These are phyloP conservation scores for Engystomops pustulosus DNA, from an alignment of 2,113 vertebrate genomes.

Conservation along the genomic window DNA sequence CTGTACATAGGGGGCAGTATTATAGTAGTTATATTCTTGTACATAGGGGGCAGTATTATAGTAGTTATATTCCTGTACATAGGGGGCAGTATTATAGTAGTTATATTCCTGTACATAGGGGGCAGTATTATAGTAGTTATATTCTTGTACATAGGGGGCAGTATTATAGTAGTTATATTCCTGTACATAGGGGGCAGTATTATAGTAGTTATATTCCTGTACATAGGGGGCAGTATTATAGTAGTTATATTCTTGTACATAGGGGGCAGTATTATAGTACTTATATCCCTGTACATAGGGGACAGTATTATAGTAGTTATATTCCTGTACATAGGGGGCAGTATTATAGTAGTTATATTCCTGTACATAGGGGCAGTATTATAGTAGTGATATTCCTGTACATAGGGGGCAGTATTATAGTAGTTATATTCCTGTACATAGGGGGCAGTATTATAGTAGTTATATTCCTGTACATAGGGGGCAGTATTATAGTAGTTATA, in stretches of 20 bases:
- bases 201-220: conserved; percentile 13
- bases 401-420: background rate
- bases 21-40: conserved; percentile 16
- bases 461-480: background rate
- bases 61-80: background rate
- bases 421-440: conserved; percentile 2
- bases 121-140: background rate
- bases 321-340: background rate
- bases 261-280: background rate
- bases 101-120: background rate
- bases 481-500: conserved; percentile 8
- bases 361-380: background rate
- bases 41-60: background rate
- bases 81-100: background rate
- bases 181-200: background rate
- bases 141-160: background rate
- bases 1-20: background rate
- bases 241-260: background rate
- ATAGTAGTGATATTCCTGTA: background rate
- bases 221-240: background rate
- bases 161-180: conserved; percentile 14
- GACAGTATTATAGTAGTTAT: background rate
- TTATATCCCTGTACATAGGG: background rate
- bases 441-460: conserved; percentile 3
- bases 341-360: conserved; percentile 17